These are phyloP conservation scores for Clarias fuscus DNA, from an alignment of 2,797 vertebrate genomes.

Conservation along the genomic window DNA sequence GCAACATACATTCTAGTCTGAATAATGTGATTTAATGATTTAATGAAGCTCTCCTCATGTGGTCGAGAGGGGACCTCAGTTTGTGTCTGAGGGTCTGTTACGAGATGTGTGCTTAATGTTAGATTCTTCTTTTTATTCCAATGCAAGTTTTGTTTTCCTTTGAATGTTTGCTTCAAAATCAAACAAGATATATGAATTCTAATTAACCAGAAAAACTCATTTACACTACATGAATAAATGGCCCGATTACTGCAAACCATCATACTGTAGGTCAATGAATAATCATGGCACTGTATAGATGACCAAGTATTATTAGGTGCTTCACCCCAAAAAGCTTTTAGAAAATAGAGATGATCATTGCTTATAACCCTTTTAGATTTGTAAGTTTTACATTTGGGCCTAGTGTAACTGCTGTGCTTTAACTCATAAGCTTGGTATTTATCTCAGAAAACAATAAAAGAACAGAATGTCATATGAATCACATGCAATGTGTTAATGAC, in stretches of 20 bases:
- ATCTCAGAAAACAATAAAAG: neutral
- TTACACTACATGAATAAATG: neutral
- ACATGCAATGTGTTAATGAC: neutral
- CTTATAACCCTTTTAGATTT: neutral
- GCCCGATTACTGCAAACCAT: neutral
- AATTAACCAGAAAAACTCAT: neutral
- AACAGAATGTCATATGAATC: neutral
- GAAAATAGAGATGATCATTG: neutral
- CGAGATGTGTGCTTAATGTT: neutral
- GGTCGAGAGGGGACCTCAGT: neutral
- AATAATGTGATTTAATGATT: conserved; percentile 22
- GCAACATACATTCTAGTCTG: conserved; percentile 20
- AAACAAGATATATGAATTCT: neutral
- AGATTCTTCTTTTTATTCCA: neutral
- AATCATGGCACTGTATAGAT: neutral
- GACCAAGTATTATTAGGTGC: neutral
- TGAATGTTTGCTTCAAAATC: neutral
- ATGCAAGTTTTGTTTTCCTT: neutral
- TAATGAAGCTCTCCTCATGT: neutral
- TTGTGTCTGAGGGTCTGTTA: neutral
- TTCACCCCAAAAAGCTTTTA: neutral
- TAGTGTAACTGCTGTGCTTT: conserved; percentile 28
- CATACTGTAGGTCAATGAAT: neutral
- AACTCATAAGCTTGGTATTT: conserved; percentile 30
- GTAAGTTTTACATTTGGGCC: neutral